Percentiles rank a stretch among this genome's conserved stretches.
Evolutionary conservation across 1,140 invertebrate species (phyloP).

Genomic region (Argopecten irradians): DNA sequence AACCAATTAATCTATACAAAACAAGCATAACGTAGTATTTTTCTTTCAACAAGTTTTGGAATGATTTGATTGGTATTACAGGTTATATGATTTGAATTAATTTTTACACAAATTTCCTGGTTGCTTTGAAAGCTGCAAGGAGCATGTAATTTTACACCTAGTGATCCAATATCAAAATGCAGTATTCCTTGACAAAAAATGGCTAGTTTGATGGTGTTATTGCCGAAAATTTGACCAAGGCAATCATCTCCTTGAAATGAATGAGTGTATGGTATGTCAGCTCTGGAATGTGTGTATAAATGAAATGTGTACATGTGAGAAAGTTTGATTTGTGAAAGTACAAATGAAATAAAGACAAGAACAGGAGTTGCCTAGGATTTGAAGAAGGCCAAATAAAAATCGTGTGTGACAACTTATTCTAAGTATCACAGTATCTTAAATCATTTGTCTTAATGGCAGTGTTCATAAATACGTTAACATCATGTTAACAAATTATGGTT

Average conservation of each 20-base stretch:
- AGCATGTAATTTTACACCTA: background rate
- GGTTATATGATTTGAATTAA: background rate
- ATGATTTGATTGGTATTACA: background rate
- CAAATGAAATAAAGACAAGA: background rate
- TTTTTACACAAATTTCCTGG: background rate
- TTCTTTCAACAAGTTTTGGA: background rate
- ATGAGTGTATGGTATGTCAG: background rate
- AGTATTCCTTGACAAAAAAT: background rate
- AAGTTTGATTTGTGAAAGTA: background rate
- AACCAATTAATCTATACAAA: no score
- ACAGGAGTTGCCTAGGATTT: background rate
- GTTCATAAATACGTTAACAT: background rate
- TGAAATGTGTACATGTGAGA: background rate
- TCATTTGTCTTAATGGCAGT: background rate
- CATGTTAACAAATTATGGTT: slow-evolving; percentile 11
- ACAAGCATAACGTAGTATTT: background rate
- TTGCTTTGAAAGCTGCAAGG: background rate
- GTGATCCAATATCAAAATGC: background rate
- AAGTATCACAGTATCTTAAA: background rate
- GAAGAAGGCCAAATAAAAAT: background rate
- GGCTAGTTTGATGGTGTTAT: background rate
- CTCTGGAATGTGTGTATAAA: background rate
- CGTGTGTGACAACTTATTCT: background rate
- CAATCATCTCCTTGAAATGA: background rate
- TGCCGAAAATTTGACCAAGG: background rate